Conservation (phyloP, 2,888 invertebrate genomes). For the Eurytoma californica region DNA sequence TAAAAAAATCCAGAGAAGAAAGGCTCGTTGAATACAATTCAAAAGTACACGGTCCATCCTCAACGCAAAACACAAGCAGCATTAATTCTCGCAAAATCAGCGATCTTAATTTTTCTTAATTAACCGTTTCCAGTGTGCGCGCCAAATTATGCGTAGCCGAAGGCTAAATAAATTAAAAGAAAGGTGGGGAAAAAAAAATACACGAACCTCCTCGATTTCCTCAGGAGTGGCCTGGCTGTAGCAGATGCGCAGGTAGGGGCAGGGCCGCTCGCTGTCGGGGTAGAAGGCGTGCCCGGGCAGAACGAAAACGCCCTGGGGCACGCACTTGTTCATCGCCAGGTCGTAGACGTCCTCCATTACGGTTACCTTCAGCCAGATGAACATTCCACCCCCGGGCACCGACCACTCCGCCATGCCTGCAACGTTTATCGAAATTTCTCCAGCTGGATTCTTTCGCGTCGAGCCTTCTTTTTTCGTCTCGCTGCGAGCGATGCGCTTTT, state of each 20-base stretch:
- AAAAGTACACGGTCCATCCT: not conserved
- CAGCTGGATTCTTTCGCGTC: too few relatives aligned
- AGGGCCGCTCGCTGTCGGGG: conserved; percentile 78
- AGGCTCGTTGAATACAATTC: not conserved
- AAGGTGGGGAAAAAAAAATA: not conserved
- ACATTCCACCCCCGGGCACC: conserved; percentile 85
- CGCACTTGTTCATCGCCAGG: conserved; percentile 80
- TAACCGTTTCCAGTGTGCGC: too few relatives aligned
- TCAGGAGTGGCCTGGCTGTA: conserved; percentile 82
- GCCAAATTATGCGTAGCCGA: too few relatives aligned
- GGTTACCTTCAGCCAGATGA: conserved; percentile 84
- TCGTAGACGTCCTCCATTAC: conserved; percentile 82
- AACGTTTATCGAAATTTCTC: not conserved
- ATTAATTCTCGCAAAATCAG: not conserved
- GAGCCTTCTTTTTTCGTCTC: too few relatives aligned
- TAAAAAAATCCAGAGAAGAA: too few relatives aligned
- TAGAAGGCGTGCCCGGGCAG: conserved; percentile 85
- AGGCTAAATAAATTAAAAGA: not conserved
- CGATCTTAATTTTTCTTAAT: not conserved
- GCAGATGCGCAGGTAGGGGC: conserved; percentile 81
- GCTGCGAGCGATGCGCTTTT: too few relatives aligned
- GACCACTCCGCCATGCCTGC: conserved; percentile 81
- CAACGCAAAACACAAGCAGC: too few relatives aligned
- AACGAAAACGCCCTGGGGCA: conserved; percentile 80
- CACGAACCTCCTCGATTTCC: conserved; percentile 79